Conservation (phyloP, 2,113 vertebrate species). For the Parus major region DNA sequence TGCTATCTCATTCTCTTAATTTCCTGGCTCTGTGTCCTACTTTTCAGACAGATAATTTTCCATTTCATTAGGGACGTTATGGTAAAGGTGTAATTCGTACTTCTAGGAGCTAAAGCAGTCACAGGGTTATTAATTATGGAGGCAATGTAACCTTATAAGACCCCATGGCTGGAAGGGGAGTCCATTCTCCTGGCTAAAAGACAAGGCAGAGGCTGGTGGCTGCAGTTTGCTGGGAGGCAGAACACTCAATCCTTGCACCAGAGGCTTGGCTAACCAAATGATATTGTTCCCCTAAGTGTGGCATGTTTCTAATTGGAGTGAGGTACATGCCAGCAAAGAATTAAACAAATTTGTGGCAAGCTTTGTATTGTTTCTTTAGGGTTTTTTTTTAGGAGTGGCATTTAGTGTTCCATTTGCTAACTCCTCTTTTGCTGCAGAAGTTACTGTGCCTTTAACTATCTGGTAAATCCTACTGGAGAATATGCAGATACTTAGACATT, state of each 20-base stretch:
- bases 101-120: slow-evolving; percentile 17
- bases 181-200: not conserved
- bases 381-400: not conserved
- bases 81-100: not conserved
- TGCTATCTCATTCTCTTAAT: slow-evolving; percentile 43
- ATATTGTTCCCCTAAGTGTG: not conserved
- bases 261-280: not conserved
- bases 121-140: not conserved
- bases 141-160: not conserved
- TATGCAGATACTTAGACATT: not conserved
- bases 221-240: not conserved
- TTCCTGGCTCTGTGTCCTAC: slow-evolving; percentile 11
- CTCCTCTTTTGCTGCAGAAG: not conserved
- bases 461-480: not conserved
- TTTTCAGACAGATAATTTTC: slow-evolving; percentile 3
- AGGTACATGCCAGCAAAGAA: not conserved
- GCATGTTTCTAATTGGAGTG: not conserved
- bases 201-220: not conserved
- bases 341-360: not conserved
- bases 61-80: not conserved
- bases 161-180: not conserved
- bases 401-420: not conserved
- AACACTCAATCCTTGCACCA: not conserved
- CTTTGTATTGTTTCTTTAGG: not conserved
- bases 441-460: not conserved